Conservation (phyloP, 2,113 vertebrate species). For the Dicerorhinus sumatrensis region DNA sequence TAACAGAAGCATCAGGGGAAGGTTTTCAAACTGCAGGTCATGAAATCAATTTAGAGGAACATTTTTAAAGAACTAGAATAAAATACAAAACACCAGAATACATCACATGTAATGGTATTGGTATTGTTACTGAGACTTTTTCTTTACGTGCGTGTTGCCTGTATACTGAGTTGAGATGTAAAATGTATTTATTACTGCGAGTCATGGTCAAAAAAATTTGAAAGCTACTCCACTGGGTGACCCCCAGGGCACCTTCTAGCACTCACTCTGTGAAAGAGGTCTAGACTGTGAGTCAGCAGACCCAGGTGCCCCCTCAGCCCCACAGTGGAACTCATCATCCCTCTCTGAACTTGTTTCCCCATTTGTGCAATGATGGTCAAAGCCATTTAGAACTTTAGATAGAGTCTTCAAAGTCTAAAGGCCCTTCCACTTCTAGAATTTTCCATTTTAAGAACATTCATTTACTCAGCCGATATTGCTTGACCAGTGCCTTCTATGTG, state of each 20-base stretch:
- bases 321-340: not conserved
- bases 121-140: not conserved
- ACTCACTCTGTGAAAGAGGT: not conserved
- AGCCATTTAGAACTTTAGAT: not conserved
- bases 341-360: not conserved
- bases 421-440: not conserved
- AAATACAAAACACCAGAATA: not conserved
- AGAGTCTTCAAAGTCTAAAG: not conserved
- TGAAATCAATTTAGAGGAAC: not conserved
- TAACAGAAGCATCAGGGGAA: not conserved
- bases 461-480: not conserved
- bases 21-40: not conserved
- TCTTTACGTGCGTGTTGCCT: not conserved
- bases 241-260: not conserved
- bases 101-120: not conserved
- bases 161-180: not conserved
- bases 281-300: not conserved
- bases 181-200: not conserved
- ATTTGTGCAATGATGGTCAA: not conserved
- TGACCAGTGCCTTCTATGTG: not conserved
- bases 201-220: not conserved
- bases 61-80: not conserved
- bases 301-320: not conserved
- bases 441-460: not conserved
- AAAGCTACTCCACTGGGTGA: not conserved